phyloP scores from a whole-genome alignment of 1,140 invertebrate genomes.

The Trachelipus rathkii region DNA sequence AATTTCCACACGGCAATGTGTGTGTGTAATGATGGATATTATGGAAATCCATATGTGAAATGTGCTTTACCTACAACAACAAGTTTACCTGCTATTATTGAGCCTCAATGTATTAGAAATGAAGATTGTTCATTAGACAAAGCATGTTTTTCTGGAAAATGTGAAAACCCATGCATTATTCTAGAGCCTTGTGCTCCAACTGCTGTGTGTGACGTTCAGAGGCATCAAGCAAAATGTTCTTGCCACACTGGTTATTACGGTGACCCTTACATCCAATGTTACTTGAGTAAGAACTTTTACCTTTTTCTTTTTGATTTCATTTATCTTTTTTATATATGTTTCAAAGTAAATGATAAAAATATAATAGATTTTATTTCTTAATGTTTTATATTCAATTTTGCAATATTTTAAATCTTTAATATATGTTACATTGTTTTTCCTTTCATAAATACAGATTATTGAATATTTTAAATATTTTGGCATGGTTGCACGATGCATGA shows the following conservation, averaged over 20 bases:
- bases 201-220: conserved; percentile 40
- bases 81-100: conserved; percentile 65
- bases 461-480: conserved; percentile 26
- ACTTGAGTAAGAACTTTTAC: conserved; percentile 41
- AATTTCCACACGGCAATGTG: conserved; percentile 74
- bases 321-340: too few species aligned
- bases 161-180: conserved; percentile 46
- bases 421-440: too few species aligned
- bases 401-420: too few species aligned
- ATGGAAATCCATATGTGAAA: conserved; percentile 78
- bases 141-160: conserved; percentile 48
- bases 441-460: conserved; percentile 8
- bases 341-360: too few species aligned
- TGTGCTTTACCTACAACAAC: conserved; percentile 59
- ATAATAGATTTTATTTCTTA: too few species aligned
- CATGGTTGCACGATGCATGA: conserved; percentile 46
- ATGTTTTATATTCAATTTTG: too few species aligned
- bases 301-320: conserved; percentile 24
- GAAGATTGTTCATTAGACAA: conserved; percentile 47
- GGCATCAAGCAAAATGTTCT: conserved; percentile 39
- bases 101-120: conserved; percentile 47
- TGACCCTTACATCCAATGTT: conserved; percentile 43
- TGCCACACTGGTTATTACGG: conserved; percentile 39
- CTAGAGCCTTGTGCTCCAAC: conserved; percentile 40
- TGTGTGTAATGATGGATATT: conserved; percentile 74